Conservation (phyloP, 2,797 vertebrate genomes). For the Arctocebus calabarensis region DNA sequence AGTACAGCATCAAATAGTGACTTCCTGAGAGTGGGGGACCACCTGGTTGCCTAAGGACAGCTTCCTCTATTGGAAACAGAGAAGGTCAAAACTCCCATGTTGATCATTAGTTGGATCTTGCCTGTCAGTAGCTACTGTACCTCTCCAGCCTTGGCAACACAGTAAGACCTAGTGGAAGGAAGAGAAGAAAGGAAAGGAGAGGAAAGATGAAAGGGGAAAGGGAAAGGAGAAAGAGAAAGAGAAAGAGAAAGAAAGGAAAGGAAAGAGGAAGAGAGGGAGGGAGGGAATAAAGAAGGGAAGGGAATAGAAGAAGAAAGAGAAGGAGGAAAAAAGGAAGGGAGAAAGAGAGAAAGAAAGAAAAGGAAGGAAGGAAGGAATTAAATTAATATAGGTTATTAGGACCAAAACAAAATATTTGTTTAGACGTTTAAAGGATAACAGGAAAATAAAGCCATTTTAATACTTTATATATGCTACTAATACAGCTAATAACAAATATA, state of each 20-base stretch:
- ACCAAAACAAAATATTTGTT: background rate
- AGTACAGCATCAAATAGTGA: background rate
- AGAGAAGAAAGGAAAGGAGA: background rate
- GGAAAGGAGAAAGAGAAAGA: no score
- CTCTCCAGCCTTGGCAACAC: background rate
- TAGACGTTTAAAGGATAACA: background rate
- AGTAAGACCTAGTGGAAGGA: background rate
- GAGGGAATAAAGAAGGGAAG: no score
- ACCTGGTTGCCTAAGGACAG: background rate
- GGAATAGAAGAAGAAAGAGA: no score
- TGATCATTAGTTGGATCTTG: background rate
- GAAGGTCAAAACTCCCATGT: background rate
- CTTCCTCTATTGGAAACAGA: background rate
- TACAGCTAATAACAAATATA: background rate
- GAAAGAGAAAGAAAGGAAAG: no score
- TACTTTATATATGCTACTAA: background rate
- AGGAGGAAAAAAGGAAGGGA: no score
- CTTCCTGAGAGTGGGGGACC: background rate
- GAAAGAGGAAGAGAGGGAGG: no score
- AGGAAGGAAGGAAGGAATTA: background rate
- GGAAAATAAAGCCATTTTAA: background rate
- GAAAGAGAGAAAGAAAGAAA: no score
- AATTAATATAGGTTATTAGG: background rate
- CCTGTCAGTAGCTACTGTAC: background rate
- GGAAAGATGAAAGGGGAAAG: no score